A percentile compares a stretch with the other conserved stretches of the same genome.
These are phyloP conservation scores for Echinometra lucunter DNA, from an alignment of 53 echinoderm and acorn worm species.

Conservation along the genomic window DNA sequence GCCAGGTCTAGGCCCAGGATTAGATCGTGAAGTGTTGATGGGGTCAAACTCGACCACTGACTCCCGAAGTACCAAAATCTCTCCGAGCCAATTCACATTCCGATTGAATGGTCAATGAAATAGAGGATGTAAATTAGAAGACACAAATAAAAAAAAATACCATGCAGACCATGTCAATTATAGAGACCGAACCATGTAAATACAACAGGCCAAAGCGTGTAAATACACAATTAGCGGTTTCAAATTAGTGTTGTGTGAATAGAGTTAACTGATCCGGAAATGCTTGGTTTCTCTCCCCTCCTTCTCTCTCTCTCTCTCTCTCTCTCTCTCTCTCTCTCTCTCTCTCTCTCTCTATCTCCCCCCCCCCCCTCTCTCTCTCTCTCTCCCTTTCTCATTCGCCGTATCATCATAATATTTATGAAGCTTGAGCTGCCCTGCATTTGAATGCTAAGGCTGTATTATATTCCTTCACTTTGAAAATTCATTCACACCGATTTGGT, in stretches of 20 bases:
- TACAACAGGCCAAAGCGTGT: neutral
- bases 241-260: constrained; percentile 2
- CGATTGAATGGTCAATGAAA: neutral
- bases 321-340: neutral
- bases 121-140: constrained; percentile 9
- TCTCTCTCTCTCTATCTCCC: neutral
- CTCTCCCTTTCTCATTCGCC: neutral
- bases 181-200: neutral
- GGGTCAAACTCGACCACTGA: constrained; percentile 14
- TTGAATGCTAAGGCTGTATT: neutral
- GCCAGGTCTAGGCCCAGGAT: neutral
- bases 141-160: constrained; percentile 7
- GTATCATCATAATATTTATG: neutral
- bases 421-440: neutral
- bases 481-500: neutral
- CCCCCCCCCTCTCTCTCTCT: neutral
- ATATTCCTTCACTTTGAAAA: neutral
- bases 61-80: neutral
- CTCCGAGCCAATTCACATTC: neutral
- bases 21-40: neutral
- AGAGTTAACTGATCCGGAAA: constrained; percentile 22
- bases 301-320: neutral
- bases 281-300: neutral
- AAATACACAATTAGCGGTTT: constrained; percentile 32
- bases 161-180: too few relatives aligned